Conservation (phyloP, 2,113 vertebrate genomes). For the Gavialis gangeticus region DNA sequence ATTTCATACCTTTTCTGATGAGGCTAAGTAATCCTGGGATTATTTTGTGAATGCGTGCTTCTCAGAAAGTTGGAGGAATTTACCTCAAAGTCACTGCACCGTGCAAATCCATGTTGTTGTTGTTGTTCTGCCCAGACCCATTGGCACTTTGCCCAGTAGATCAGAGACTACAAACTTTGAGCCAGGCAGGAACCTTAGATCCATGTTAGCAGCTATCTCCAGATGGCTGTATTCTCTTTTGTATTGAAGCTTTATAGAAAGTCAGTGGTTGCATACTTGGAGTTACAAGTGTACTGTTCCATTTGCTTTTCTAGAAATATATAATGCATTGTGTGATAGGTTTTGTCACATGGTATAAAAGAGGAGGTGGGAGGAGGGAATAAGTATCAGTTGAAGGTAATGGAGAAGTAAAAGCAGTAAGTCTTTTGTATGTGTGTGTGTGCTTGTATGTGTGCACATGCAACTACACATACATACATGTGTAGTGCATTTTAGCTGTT, state of each 20-base stretch:
- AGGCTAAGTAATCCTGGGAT: background rate
- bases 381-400: background rate
- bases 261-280: slow-evolving; percentile 45
- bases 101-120: background rate
- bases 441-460: slow-evolving; percentile 29
- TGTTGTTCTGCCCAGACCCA: background rate
- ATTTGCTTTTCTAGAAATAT: slow-evolving; percentile 69
- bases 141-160: slow-evolving; percentile 27
- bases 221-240: slow-evolving; percentile 68
- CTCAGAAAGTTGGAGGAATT: background rate
- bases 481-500: slow-evolving; percentile 71
- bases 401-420: slow-evolving; percentile 19
- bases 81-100: background rate
- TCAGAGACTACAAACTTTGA: slow-evolving; percentile 43
- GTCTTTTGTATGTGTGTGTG: slow-evolving; percentile 54
- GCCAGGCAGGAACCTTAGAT: slow-evolving; percentile 45
- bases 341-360: slow-evolving; percentile 58
- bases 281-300: slow-evolving; percentile 69
- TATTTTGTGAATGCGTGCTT: background rate
- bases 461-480: background rate
- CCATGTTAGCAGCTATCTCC: slow-evolving; percentile 55
- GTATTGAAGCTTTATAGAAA: slow-evolving; percentile 60
- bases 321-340: slow-evolving; percentile 64
- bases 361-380: background rate
- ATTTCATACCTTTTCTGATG: background rate